Base-by-base conservation (phyloP, 1,140 invertebrate genomes). In the Drosophila setifemur region DNA sequence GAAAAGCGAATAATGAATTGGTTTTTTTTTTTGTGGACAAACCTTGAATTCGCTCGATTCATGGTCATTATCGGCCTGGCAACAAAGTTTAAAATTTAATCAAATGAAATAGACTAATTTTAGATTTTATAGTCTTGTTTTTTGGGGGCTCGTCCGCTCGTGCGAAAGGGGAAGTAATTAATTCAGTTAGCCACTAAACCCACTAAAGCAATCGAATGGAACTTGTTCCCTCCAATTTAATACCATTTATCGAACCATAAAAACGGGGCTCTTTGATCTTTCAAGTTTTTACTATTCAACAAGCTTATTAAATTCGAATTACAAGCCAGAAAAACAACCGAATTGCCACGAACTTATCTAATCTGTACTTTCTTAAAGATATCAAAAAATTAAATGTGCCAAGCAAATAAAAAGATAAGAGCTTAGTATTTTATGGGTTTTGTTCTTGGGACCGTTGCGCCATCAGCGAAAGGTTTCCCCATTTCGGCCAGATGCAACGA, bases 71-170 rank as follows among this genome's bases (percentile, higher is more conserved):
- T 61, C 19, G 3, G 14, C 57, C n/a, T 61, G 23, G 57, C 57
- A 61, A 61, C 57, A 35, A 7, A 7, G 26, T 6, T 2, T 25
- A 6, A 7, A 33, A 3, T 11, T 14, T 33, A 61, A 9, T 43
- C 52, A 1, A 9, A 19, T n/a, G 26, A 42, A 33, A 6, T 49
- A 23, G 37, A 21, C 31, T 50, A 42, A 45, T 28, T 58, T 66
- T 9, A 19, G 16, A 25, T 19, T 37, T 44, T 42, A 66, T 66
- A 43, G 31, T 23, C 40, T 29, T 43, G 18, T 58, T 73, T 66
- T 7, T 19, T 45, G 39, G 61, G 75, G 74, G 75, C 54, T 47
- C 71, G 74, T 79, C 70, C 4, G 5, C 6, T n/a, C n/a, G n/a
- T n/a, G n/a, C 12, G 3, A 29, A 43, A 16, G 4, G 14, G 18